Evolutionary conservation across 1,140 invertebrate genomes (phyloP), one percentile per base, ranked within the genome.

Genomic region (Drosophila bipectinata): DNA sequence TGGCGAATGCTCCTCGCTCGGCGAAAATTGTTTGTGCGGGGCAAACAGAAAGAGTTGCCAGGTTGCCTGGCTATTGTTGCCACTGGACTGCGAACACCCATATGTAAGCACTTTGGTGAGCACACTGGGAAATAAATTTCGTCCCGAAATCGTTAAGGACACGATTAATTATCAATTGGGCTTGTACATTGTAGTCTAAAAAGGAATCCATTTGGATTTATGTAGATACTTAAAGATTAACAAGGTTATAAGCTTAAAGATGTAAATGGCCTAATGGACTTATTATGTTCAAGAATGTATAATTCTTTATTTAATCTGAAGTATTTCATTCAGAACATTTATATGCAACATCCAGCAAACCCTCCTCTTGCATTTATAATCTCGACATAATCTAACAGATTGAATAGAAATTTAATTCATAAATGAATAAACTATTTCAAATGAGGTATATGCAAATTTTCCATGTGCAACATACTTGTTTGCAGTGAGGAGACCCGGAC

Each of bases 11-110:
- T 28, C 26, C 26, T 28, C 26, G 26, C 26, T 55, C 32, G 57
- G 14, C 32, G 32, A 62, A 57, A 71, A 59, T 60, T 78, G 76
- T 81, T 82, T 82, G 79, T 37, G 44, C 34, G 28, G 67, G 30
- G 59, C 59, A 77, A 82, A 82, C 78, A 73, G 18, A 69, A 59
- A 37, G 41, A 60, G 72, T 51, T 76, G 55, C 10, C 62, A 60
- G 55, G 28, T 47, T 72, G 59, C 66, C 54, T 30, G 67, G 54
- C 57, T 39, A 73, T 73, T 73, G 71, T 73, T 73, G 57, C 67
- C 56, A 64, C 69, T 39, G 53, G 58, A 73, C 55, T 73, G 30
- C 24, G 30, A 49, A 30, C 9, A 34, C 12, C 51, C 32, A 49
- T 26, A 37, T 18, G 32, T 39, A 28, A n/a, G 47, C 9, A 24